phyloP scores from a whole-genome alignment of 2,888 invertebrate genomes.

The Ophion ventricosus region DNA sequence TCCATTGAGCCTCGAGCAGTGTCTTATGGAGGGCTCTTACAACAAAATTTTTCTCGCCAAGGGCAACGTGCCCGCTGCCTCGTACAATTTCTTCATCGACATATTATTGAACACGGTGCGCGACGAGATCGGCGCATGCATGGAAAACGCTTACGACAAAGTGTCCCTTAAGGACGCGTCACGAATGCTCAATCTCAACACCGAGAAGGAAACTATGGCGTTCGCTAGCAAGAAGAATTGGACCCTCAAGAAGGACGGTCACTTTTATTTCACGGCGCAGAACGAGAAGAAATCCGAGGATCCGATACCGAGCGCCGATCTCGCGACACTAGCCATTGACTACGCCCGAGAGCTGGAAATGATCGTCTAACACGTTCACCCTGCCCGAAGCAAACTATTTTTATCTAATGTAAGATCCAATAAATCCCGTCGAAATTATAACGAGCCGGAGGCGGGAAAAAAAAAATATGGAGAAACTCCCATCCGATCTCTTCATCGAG shows the following conservation, averaged over 20 bases:
- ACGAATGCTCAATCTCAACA: slow-evolving; percentile 93
- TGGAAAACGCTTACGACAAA: slow-evolving; percentile 97
- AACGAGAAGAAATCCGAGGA: slow-evolving; percentile 91
- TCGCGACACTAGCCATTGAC: slow-evolving; percentile 97
- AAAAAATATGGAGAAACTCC: background rate
- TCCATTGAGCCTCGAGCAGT: slow-evolving; percentile 98
- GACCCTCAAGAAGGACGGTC: slow-evolving; percentile 90
- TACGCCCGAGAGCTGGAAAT: slow-evolving; percentile 99
- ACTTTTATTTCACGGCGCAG: slow-evolving; percentile 91
- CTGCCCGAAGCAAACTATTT: slow-evolving; percentile 59
- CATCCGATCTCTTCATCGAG: no score
- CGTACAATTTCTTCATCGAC: slow-evolving; percentile 98
- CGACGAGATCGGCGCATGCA: slow-evolving; percentile 97
- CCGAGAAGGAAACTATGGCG: slow-evolving; percentile 90
- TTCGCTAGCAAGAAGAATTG: slow-evolving; percentile 95
- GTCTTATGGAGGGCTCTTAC: slow-evolving; percentile 99
- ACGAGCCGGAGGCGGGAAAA: background rate
- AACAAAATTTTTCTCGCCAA: slow-evolving; percentile 93
- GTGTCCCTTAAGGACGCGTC: slow-evolving; percentile 94
- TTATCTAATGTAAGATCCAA: slow-evolving; percentile 5
- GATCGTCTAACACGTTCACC: slow-evolving; percentile 91
- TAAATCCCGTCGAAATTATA: slow-evolving; percentile 13
- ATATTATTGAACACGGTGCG: slow-evolving; percentile 97
- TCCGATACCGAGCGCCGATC: slow-evolving; percentile 93
- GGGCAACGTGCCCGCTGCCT: slow-evolving; percentile 97